phyloP scores from a whole-genome alignment of 2,888 invertebrate genomes.

The Coelogynopora nodosa region DNA sequence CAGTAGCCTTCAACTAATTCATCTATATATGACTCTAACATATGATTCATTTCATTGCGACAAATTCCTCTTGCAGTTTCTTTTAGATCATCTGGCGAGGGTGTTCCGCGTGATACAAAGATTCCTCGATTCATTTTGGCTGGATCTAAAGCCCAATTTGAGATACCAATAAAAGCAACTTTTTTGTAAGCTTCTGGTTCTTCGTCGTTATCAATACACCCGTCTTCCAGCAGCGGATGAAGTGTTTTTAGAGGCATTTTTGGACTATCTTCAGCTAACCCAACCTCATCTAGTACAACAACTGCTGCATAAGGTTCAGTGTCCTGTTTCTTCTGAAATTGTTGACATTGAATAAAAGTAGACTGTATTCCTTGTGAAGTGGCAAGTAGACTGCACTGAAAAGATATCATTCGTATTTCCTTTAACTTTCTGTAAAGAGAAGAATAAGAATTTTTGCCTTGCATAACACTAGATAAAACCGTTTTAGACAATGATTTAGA shows the following conservation, averaged over 20 bases:
- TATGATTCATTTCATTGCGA: slow-evolving; percentile 47
- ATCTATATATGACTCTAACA: slow-evolving; percentile 9
- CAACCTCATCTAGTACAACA: slow-evolving; percentile 58
- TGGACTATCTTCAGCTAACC: slow-evolving; percentile 57
- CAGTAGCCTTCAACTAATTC: slow-evolving; percentile 12
- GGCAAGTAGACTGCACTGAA: slow-evolving; percentile 57
- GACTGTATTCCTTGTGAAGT: slow-evolving; percentile 56
- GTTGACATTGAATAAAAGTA: slow-evolving; percentile 55
- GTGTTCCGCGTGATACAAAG: slow-evolving; percentile 54
- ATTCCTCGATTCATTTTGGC: slow-evolving; percentile 61
- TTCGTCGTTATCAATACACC: slow-evolving; percentile 53
- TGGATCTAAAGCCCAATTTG: slow-evolving; percentile 61
- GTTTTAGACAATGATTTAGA: slow-evolving; percentile 60
- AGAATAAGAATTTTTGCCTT: slow-evolving; percentile 53
- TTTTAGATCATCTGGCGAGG: slow-evolving; percentile 50
- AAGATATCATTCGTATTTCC: slow-evolving; percentile 58
- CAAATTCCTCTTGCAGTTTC: slow-evolving; percentile 52
- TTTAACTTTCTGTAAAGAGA: slow-evolving; percentile 54
- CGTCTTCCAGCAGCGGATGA: slow-evolving; percentile 58
- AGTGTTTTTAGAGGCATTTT: slow-evolving; percentile 59
- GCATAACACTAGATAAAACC: slow-evolving; percentile 58
- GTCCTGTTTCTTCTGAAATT: slow-evolving; percentile 50
- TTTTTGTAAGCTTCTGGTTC: slow-evolving; percentile 53
- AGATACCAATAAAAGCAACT: slow-evolving; percentile 59
- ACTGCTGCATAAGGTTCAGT: slow-evolving; percentile 53